These are phyloP conservation scores for Dryobotodes eremita DNA, from an alignment of 2,888 invertebrate genomes.

Conservation along the genomic window DNA sequence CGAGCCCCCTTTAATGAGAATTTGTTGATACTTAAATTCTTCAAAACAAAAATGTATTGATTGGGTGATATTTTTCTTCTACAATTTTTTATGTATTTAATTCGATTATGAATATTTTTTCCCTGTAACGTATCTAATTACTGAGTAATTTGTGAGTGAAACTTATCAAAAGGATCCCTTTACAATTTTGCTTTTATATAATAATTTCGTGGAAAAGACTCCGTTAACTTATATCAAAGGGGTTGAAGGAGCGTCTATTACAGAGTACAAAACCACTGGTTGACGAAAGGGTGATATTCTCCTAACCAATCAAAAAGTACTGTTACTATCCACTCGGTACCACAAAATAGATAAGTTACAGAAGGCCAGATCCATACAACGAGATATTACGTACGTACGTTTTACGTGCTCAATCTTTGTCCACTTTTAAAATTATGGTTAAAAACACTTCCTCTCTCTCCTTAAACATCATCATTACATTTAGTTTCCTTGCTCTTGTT, in stretches of 20 bases:
- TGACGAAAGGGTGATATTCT: background rate
- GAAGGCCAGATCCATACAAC: background rate
- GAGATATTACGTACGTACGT: too few relatives aligned
- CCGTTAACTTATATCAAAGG: background rate
- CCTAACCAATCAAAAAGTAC: background rate
- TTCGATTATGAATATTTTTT: background rate
- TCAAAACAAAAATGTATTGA: background rate
- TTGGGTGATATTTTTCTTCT: background rate
- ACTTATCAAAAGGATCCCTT: background rate
- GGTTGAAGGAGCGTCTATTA: background rate
- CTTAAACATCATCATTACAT: too few relatives aligned
- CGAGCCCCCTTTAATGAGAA: too few relatives aligned
- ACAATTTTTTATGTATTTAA: background rate
- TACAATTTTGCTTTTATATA: background rate
- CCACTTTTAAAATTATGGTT: too few relatives aligned
- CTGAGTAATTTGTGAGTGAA: background rate
- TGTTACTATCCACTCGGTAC: background rate
- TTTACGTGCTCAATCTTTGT: too few relatives aligned
- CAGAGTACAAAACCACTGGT: background rate
- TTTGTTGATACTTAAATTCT: background rate
- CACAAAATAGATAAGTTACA: background rate
- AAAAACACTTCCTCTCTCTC: too few relatives aligned
- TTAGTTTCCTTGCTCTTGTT: too few relatives aligned
- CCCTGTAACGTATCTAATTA: background rate
- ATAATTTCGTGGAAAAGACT: slow-evolving; percentile 6